Evolutionary conservation across 2,797 vertebrate species (phyloP).

Genomic region (Scyliorhinus canicula): DNA sequence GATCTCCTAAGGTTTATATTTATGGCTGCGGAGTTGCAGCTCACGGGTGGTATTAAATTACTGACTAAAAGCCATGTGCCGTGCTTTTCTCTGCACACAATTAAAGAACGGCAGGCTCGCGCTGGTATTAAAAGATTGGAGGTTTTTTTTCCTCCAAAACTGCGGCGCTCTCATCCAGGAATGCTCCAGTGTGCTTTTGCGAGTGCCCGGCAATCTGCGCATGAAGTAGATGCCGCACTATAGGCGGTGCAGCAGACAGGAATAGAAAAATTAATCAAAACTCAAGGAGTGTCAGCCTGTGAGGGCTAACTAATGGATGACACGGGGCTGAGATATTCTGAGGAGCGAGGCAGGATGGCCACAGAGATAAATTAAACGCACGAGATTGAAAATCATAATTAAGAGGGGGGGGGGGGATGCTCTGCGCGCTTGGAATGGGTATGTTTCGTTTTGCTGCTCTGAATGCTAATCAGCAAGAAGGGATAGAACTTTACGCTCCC

Average conservation of each 20-base stretch:
- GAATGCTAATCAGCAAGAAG: neutral
- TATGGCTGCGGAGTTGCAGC: neutral
- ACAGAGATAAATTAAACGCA: neutral
- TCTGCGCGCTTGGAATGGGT: neutral
- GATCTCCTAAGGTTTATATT: slow-evolving; percentile 10
- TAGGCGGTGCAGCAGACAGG: neutral
- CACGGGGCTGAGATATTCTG: neutral
- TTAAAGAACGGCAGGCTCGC: neutral
- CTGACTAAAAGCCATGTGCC: neutral
- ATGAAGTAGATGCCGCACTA: neutral
- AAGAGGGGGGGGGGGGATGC: neutral
- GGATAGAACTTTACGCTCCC: neutral
- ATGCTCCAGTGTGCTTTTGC: neutral
- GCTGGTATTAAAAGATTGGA: neutral
- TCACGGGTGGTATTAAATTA: neutral
- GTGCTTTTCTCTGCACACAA: neutral
- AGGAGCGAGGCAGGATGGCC: neutral
- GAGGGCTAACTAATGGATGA: neutral
- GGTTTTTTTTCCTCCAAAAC: neutral
- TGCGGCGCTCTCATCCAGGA: neutral
- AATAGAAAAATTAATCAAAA: neutral
- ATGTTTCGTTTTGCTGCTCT: neutral
- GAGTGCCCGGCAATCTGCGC: neutral
- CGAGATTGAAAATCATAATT: slow-evolving; percentile 28
- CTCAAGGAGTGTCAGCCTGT: neutral